phyloP scores from a whole-genome alignment of 1,140 invertebrate species.

The Harpegnathos saltator region DNA sequence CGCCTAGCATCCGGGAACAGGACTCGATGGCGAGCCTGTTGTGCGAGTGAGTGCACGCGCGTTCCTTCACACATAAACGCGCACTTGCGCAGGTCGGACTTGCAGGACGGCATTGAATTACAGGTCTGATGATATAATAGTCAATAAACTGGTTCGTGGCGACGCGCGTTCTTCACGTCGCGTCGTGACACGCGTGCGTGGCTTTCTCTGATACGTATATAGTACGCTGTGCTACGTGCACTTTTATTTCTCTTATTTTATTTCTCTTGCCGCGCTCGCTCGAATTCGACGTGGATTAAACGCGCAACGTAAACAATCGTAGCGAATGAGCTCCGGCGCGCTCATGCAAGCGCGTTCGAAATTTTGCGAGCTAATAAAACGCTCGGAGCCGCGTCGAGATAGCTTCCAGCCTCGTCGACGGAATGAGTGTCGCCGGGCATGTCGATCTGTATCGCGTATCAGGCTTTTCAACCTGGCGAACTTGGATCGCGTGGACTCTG shows the following conservation, averaged over 20 bases:
- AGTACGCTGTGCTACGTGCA: neutral
- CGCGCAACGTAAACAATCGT: neutral
- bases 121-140: slow-evolving; percentile 66
- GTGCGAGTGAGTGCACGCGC: slow-evolving; percentile 28
- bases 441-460: no score
- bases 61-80: slow-evolving; percentile 3
- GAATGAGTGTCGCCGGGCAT: no score
- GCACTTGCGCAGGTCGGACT: slow-evolving; percentile 17
- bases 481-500: no score
- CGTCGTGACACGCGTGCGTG: slow-evolving; percentile 14
- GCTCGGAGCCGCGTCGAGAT: neutral
- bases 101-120: slow-evolving; percentile 66
- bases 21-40: slow-evolving; percentile 12
- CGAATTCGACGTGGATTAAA: no score
- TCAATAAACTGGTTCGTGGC: slow-evolving; percentile 71
- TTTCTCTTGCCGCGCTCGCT: no score
- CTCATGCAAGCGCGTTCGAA: no score
- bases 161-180: slow-evolving; percentile 52
- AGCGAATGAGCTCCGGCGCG: no score
- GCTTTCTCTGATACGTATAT: slow-evolving; percentile 13
- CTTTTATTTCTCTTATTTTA: no score
- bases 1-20: slow-evolving; percentile 64
- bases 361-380: neutral
- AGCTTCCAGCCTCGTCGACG: no score
- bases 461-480: no score